Conservation (phyloP, 2,113 vertebrate genomes). For the Amblyopsis rosae region DNA sequence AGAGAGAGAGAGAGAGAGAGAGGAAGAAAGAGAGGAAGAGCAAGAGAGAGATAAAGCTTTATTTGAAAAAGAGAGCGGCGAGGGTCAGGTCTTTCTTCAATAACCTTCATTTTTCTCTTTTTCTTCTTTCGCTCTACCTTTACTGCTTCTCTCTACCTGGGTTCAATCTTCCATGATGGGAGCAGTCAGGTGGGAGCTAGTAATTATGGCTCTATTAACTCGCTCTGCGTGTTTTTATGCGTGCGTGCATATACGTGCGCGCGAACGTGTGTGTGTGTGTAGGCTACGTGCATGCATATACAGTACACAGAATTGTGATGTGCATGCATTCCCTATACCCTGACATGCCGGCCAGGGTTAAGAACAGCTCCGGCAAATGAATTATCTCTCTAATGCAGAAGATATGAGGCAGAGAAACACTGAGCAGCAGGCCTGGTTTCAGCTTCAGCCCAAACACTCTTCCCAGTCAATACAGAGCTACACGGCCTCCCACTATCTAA, state of each 20-base stretch:
- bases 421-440: constrained; percentile 40
- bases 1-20: too few species aligned
- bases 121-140: background rate
- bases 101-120: constrained; percentile 25
- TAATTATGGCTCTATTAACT: constrained; percentile 30
- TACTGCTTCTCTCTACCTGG: constrained; percentile 9
- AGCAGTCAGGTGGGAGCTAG: constrained; percentile 6
- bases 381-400: constrained; percentile 60
- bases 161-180: constrained; percentile 5
- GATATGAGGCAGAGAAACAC: constrained; percentile 51
- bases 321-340: background rate
- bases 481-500: constrained; percentile 30
- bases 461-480: constrained; percentile 29
- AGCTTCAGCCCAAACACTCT: constrained; percentile 45
- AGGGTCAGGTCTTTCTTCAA: constrained; percentile 37
- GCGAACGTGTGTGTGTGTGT: constrained; percentile 18
- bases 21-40: too few species aligned
- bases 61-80: constrained; percentile 20
- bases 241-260: background rate
- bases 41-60: constrained; percentile 22
- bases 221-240: background rate
- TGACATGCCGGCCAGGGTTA: constrained; percentile 55
- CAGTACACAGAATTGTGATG: background rate
- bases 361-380: constrained; percentile 66
- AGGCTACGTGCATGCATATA: background rate